A percentile compares a stretch with the other conserved stretches of the same genome.
Evolutionary conservation across 2,888 invertebrate genomes (phyloP).

Genomic region (Ectemnius lituratus): DNA sequence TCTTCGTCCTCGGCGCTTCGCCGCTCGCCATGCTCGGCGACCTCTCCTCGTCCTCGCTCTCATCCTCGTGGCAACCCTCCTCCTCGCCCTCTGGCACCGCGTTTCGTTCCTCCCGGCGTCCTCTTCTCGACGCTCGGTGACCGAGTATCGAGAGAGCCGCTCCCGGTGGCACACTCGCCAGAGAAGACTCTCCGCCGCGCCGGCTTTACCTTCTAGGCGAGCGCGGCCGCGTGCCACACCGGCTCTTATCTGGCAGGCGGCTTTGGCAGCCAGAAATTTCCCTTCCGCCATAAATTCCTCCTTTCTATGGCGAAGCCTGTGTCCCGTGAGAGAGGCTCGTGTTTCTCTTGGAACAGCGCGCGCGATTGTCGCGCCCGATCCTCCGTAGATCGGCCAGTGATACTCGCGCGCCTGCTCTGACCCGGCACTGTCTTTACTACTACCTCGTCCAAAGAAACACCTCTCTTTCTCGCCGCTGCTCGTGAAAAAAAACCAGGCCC

Average conservation of each 20-base stretch:
- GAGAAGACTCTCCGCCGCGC: background rate
- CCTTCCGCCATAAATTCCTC: conserved; percentile 65
- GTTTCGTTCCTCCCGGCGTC: too few relatives aligned
- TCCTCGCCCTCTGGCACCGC: conserved; percentile 5
- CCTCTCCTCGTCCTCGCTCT: conserved; percentile 18
- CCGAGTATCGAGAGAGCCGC: conserved; percentile 25
- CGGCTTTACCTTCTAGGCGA: conserved; percentile 42
- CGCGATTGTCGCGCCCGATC: conserved; percentile 15
- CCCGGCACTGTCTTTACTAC: too few relatives aligned
- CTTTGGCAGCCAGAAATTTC: conserved; percentile 63
- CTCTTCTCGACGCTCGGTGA: conserved; percentile 1
- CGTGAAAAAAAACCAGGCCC: too few relatives aligned
- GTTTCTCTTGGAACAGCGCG: conserved; percentile 13
- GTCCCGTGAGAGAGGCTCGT: conserved; percentile 13
- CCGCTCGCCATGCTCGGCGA: conserved; percentile 21
- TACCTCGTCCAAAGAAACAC: too few relatives aligned
- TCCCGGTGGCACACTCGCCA: conserved; percentile 24
- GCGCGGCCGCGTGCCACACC: conserved; percentile 3
- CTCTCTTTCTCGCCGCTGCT: too few relatives aligned
- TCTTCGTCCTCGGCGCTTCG: conserved; percentile 57
- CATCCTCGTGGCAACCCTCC: conserved; percentile 21
- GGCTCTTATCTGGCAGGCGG: conserved; percentile 60
- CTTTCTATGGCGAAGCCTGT: conserved; percentile 20
- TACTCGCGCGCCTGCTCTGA: too few relatives aligned
- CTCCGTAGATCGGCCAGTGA: conserved; percentile 2